Evolutionary conservation across 2,113 vertebrate genomes (phyloP).

Genomic region (Hippocampus barbouri): DNA sequence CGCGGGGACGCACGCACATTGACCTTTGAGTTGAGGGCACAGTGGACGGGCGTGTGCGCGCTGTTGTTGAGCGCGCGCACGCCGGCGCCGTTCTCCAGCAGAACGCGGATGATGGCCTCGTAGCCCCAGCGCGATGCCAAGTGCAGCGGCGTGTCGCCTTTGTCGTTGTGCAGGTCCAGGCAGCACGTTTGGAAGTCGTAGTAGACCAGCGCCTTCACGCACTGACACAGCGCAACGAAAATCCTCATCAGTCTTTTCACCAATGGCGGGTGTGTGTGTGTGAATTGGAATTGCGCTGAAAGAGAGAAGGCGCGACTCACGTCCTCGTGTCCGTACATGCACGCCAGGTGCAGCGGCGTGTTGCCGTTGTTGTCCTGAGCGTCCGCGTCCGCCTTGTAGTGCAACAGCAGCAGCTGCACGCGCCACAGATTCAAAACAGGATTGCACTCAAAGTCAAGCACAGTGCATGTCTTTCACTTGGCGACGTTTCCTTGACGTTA

Average conservation of each 20-base stretch:
- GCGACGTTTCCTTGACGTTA: too few relatives aligned
- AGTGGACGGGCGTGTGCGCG: constrained; percentile 83
- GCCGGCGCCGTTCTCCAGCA: constrained; percentile 88
- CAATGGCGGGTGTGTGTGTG: too few relatives aligned
- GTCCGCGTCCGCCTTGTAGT: constrained; percentile 85
- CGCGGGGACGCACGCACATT: too few relatives aligned
- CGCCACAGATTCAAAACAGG: background rate
- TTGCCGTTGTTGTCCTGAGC: constrained; percentile 91
- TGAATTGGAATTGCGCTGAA: too few relatives aligned
- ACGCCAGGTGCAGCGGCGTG: constrained; percentile 90
- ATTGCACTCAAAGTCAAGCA: too few relatives aligned
- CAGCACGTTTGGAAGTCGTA: constrained; percentile 83
- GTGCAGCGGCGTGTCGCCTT: constrained; percentile 90
- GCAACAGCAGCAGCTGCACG: constrained; percentile 85
- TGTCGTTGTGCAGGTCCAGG: constrained; percentile 87
- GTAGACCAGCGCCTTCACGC: constrained; percentile 96
- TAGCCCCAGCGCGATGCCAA: constrained; percentile 94
- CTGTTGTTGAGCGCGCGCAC: constrained; percentile 77
- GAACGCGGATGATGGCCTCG: constrained; percentile 86
- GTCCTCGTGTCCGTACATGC: constrained; percentile 90
- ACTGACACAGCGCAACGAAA: constrained; percentile 67
- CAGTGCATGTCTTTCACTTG: too few relatives aligned
- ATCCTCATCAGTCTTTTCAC: background rate
- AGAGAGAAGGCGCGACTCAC: constrained; percentile 63
- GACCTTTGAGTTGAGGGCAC: constrained; percentile 92